These are phyloP conservation scores for Anastrepha ludens DNA, from an alignment of 1,140 invertebrate genomes.

Conservation along the genomic window DNA sequence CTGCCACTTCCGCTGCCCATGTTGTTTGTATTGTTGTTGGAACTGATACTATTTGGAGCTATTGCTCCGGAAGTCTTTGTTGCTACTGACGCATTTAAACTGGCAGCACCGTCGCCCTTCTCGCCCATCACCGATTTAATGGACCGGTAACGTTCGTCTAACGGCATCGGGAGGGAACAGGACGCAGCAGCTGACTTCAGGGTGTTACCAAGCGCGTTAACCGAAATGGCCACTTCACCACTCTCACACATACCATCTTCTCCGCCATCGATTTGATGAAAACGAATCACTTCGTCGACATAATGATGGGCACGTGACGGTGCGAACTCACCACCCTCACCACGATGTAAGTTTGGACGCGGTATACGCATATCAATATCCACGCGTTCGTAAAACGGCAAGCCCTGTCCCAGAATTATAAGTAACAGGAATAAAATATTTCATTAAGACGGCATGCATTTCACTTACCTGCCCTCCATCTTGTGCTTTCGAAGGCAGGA, in stretches of 20 bases:
- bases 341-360: slow-evolving; percentile 53
- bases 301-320: slow-evolving; percentile 54
- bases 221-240: slow-evolving; percentile 38
- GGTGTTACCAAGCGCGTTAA: slow-evolving; percentile 10
- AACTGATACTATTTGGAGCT: background rate
- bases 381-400: slow-evolving; percentile 56
- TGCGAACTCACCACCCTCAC: slow-evolving; percentile 46
- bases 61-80: slow-evolving; percentile 3
- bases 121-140: slow-evolving; percentile 59
- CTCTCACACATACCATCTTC: slow-evolving; percentile 29
- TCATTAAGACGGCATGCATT: background rate
- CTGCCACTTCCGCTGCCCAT: background rate
- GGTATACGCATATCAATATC: slow-evolving; percentile 57
- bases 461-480: slow-evolving; percentile 52
- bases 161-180: slow-evolving; percentile 57
- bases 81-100: background rate
- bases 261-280: slow-evolving; percentile 54
- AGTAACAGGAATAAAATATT: background rate
- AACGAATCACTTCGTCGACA: slow-evolving; percentile 59
- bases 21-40: background rate
- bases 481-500: slow-evolving; percentile 56
- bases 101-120: slow-evolving; percentile 42
- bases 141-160: slow-evolving; percentile 58
- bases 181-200: slow-evolving; percentile 49
- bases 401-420: slow-evolving; percentile 35